Evolutionary conservation across 2,113 vertebrate species (phyloP).

Genomic region (Oreochromis aureus): DNA sequence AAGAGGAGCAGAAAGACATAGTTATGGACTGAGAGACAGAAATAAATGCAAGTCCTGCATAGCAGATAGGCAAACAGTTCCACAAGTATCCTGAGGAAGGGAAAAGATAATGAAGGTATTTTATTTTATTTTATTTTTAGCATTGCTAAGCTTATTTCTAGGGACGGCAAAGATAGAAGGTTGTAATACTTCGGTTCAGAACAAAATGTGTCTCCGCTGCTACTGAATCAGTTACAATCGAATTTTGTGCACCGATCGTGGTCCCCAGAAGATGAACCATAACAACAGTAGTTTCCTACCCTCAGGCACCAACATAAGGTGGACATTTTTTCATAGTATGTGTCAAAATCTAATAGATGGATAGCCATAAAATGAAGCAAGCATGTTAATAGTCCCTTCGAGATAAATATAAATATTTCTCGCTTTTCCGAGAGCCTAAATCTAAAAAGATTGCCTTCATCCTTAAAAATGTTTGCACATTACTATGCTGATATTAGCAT

Average conservation of each 20-base stretch:
- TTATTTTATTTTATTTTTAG: neutral
- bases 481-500: neutral
- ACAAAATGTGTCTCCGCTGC: neutral
- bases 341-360: neutral
- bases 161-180: neutral
- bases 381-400: neutral
- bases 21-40: neutral
- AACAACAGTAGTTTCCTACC: neutral
- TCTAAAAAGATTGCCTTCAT: neutral
- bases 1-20: neutral
- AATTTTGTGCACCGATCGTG: accelerated
- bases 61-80: neutral
- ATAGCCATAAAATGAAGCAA: neutral
- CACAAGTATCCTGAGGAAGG: neutral
- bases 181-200: neutral
- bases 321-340: neutral
- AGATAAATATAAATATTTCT: neutral
- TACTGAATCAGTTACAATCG: neutral
- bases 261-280: neutral
- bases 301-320: neutral
- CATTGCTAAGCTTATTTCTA: neutral
- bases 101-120: neutral
- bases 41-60: neutral
- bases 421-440: neutral
- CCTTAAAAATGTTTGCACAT: neutral